Evolutionary conservation across 35 echinoderm and acorn worm species (phyloP).

Genomic region (Heliocidaris erythrogramma): DNA sequence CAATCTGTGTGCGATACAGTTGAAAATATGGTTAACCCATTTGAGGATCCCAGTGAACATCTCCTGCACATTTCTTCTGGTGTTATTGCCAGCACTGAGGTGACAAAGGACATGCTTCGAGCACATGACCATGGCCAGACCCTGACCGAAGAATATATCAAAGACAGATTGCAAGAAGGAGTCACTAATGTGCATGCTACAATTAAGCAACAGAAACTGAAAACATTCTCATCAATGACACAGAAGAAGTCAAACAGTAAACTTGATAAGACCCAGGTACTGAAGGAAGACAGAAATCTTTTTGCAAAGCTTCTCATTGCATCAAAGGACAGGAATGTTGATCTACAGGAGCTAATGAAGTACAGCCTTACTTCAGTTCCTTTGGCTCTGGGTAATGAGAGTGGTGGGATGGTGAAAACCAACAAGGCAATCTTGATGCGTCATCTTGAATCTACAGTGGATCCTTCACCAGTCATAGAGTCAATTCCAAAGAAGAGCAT

Average conservation of each 20-base stretch:
- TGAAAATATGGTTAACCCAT: slow-evolving; percentile 57
- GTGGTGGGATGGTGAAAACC: slow-evolving; percentile 22
- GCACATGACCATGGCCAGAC: slow-evolving; percentile 26
- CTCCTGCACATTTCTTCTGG: slow-evolving; percentile 61
- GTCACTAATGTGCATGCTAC: neutral
- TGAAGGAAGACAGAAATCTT: neutral
- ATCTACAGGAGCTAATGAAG: slow-evolving; percentile 33
- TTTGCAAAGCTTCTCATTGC: slow-evolving; percentile 36
- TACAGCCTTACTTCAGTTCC: slow-evolving; percentile 37
- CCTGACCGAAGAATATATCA: neutral
- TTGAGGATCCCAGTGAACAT: slow-evolving; percentile 27
- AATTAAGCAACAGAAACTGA: slow-evolving; percentile 26
- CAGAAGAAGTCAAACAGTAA: neutral
- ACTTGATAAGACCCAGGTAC: too few relatives aligned
- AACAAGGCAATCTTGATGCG: neutral
- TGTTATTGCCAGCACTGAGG: slow-evolving; percentile 7
- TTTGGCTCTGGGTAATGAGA: neutral
- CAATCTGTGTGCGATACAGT: slow-evolving; percentile 52
- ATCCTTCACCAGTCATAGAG: too few relatives aligned
- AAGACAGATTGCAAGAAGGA: neutral
- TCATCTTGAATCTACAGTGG: too few relatives aligned
- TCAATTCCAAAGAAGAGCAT: too few relatives aligned
- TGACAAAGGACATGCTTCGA: neutral
- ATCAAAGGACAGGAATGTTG: slow-evolving; percentile 23
- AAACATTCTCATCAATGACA: slow-evolving; percentile 31